These are phyloP conservation scores for Buceros bicornis DNA, from an alignment of 2,797 vertebrate species.

Conservation along the genomic window DNA sequence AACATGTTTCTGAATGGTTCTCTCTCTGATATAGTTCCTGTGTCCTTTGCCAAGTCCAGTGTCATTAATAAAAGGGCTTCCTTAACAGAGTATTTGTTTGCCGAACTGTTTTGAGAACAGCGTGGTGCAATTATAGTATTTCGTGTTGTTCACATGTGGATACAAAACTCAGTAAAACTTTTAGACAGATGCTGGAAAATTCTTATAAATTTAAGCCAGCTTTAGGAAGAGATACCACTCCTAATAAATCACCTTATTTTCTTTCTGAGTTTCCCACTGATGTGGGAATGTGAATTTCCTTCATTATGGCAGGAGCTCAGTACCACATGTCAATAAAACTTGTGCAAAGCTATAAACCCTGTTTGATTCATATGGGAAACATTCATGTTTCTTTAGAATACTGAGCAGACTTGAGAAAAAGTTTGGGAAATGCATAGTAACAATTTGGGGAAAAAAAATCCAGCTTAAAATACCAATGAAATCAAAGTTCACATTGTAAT, in stretches of 20 bases:
- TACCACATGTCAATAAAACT: background rate
- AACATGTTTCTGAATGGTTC: background rate
- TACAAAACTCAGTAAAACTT: background rate
- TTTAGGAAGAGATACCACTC: background rate
- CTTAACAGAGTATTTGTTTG: background rate
- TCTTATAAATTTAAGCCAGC: slow-evolving; percentile 28
- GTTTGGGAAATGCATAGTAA: background rate
- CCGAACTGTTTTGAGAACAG: background rate
- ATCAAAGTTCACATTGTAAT: slow-evolving; percentile 48
- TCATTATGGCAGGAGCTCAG: background rate
- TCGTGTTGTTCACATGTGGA: background rate
- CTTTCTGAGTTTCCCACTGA: background rate
- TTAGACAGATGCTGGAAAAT: background rate
- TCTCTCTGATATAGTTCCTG: background rate
- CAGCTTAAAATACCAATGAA: background rate
- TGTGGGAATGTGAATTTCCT: background rate
- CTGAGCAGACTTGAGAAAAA: slow-evolving; percentile 20
- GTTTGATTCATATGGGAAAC: slow-evolving; percentile 47
- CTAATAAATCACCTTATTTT: slow-evolving; percentile 4
- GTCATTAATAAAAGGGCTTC: background rate
- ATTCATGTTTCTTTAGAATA: slow-evolving; percentile 21
- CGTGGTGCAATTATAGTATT: background rate
- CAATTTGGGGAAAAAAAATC: background rate
- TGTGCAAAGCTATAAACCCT: slow-evolving; percentile 1
- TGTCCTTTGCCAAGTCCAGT: background rate